A percentile compares a stretch with the other conserved stretches of the same genome.
Evolutionary conservation across 2,888 invertebrate species (phyloP).

Genomic region (Cepaea hortensis): DNA sequence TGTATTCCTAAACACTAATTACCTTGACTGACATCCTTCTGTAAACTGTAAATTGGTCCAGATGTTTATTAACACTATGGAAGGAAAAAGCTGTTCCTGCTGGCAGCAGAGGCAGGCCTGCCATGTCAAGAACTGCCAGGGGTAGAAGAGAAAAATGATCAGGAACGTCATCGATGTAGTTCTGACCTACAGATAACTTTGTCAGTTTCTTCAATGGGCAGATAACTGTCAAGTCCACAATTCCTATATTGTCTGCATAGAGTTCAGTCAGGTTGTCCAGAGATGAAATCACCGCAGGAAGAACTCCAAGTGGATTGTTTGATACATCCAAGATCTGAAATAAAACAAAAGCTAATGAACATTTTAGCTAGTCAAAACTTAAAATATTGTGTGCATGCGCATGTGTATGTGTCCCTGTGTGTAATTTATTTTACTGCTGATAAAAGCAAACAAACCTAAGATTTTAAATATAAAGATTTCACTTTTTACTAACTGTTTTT

Average conservation of each 20-base stretch:
- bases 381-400: background rate
- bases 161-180: slow-evolving; percentile 56
- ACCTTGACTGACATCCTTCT: slow-evolving; percentile 28
- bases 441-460: no score
- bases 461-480: no score
- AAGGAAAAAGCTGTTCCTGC: slow-evolving; percentile 40
- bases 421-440: no score
- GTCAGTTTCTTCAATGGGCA: slow-evolving; percentile 56
- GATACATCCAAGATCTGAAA: slow-evolving; percentile 60
- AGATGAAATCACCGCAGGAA: slow-evolving; percentile 55
- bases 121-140: slow-evolving; percentile 61
- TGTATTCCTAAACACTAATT: background rate
- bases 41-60: slow-evolving; percentile 38
- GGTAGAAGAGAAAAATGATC: slow-evolving; percentile 55
- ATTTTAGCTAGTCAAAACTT: background rate
- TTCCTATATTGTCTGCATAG: slow-evolving; percentile 61
- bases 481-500: no score
- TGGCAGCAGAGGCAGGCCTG: slow-evolving; percentile 64
- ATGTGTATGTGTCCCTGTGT: background rate
- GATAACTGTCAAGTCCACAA: slow-evolving; percentile 55
- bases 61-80: slow-evolving; percentile 11
- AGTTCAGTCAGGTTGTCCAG: slow-evolving; percentile 58
- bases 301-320: slow-evolving; percentile 59
- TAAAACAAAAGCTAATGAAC: background rate
- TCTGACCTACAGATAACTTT: slow-evolving; percentile 57